Evolutionary conservation across 2,797 vertebrate genomes (phyloP).

Genomic region (Esox masquinongy): DNA sequence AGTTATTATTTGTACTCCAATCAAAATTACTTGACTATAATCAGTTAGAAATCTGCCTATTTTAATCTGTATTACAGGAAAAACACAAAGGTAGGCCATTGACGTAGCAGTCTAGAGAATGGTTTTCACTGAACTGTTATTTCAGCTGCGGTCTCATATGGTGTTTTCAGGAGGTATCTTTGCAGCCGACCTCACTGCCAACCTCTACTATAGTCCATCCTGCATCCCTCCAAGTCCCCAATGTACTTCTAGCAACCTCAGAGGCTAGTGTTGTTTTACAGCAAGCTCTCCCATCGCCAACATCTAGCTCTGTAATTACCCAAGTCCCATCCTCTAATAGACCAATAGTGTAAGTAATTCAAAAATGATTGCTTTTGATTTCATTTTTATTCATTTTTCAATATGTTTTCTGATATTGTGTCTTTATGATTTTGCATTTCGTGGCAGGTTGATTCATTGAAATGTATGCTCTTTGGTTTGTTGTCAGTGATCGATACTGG

Average conservation of each 20-base stretch:
- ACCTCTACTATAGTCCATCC: conserved; percentile 97
- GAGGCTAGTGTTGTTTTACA: conserved; percentile 98
- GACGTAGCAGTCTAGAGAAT: conserved; percentile 24
- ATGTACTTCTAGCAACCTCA: conserved; percentile 95
- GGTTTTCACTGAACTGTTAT: conserved; percentile 54
- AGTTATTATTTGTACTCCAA: background rate
- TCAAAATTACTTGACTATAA: background rate
- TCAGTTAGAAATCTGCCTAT: background rate
- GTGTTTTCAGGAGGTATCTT: conserved; percentile 90
- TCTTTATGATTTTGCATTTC: conserved; percentile 52
- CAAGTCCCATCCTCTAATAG: conserved; percentile 97
- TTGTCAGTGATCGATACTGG: conserved; percentile 33
- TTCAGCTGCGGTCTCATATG: conserved; percentile 76
- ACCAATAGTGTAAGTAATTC: conserved; percentile 95
- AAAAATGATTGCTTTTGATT: conserved; percentile 49
- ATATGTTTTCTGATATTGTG: conserved; percentile 58
- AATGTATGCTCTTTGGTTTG: conserved; percentile 57
- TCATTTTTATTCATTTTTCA: conserved; percentile 41
- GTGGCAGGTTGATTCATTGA: conserved; percentile 14
- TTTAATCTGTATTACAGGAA: background rate
- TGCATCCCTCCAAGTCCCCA: conserved; percentile 96
- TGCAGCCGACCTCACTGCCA: conserved; percentile 93
- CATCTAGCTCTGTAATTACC: conserved; percentile 99
- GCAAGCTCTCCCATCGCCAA: conserved; percentile 97
- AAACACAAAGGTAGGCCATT: conserved; percentile 9